A percentile compares a stretch with the other conserved stretches of the same genome.
These are phyloP conservation scores for Cydia splendana DNA, from an alignment of 1,140 invertebrate species.

Conservation along the genomic window DNA sequence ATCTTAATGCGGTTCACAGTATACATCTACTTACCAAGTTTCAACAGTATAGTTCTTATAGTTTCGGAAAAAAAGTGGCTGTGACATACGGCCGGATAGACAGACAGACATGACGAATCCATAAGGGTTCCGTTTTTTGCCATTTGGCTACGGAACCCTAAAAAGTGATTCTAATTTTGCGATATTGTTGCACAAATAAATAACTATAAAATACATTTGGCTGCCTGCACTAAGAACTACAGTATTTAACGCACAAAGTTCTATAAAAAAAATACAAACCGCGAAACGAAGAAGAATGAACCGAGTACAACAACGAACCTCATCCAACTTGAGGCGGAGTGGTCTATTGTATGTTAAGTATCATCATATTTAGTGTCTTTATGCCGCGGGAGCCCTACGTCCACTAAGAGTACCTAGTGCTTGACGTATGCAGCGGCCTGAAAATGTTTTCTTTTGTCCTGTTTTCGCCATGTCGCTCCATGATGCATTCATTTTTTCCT, in stretches of 20 bases:
- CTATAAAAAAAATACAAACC: neutral
- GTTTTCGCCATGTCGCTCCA: neutral
- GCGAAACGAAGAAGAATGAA: conserved; percentile 6
- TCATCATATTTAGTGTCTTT: conserved; percentile 27
- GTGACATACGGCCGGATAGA: too few relatives aligned
- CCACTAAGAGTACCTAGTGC: conserved; percentile 7
- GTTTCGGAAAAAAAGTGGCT: too few relatives aligned
- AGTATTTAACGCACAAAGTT: neutral
- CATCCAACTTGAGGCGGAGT: conserved; percentile 20
- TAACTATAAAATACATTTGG: too few relatives aligned
- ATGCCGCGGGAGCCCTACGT: conserved; percentile 6
- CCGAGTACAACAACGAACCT: conserved; percentile 10
- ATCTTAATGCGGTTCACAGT: too few relatives aligned
- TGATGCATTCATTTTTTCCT: neutral
- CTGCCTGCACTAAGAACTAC: neutral
- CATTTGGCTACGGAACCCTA: too few relatives aligned
- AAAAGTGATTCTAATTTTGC: too few relatives aligned
- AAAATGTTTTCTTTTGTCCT: conserved; percentile 4
- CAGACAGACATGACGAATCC: too few relatives aligned
- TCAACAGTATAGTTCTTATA: too few relatives aligned
- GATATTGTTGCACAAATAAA: too few relatives aligned
- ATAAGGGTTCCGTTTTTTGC: too few relatives aligned
- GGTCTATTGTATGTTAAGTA: conserved; percentile 30
- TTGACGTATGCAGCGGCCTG: neutral
- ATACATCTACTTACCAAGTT: too few relatives aligned